Conservation (phyloP, 2,888 invertebrate species). For the Pristionchus entomophagus region DNA sequence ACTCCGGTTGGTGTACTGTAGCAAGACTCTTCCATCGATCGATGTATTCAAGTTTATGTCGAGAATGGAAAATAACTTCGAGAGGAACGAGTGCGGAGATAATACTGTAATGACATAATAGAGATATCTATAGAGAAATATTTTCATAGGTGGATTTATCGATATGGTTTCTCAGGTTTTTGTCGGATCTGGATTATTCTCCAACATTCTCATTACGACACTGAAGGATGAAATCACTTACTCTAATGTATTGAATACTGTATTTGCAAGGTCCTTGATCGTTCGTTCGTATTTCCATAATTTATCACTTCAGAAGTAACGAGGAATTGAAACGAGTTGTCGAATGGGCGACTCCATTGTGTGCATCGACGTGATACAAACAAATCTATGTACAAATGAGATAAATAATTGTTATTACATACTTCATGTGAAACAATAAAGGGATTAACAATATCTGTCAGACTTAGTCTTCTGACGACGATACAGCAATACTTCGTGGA, state of each 20-base stretch:
- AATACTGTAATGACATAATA: neutral
- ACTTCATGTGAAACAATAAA: neutral
- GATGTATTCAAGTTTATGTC: neutral
- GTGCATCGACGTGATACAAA: neutral
- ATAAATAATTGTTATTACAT: neutral
- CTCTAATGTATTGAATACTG: neutral
- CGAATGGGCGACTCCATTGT: constrained; percentile 20
- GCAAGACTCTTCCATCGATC: neutral
- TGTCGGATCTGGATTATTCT: neutral
- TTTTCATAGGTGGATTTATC: neutral
- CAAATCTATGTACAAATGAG: neutral
- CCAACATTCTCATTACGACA: constrained; percentile 8
- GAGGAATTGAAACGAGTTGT: constrained; percentile 39
- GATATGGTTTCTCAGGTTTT: neutral
- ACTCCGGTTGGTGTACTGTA: constrained; percentile 19
- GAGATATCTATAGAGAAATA: neutral
- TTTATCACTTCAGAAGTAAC: constrained; percentile 40
- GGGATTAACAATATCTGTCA: constrained; percentile 85
- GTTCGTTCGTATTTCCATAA: neutral
- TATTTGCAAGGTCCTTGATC: neutral
- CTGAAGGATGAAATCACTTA: neutral
- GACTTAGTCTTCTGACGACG: constrained; percentile 92
- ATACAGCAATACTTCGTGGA: constrained; percentile 93
- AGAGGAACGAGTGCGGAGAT: neutral
- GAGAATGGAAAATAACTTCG: neutral